Conservation (phyloP, 2,888 invertebrate genomes). For the Gymnocheta viridis region DNA sequence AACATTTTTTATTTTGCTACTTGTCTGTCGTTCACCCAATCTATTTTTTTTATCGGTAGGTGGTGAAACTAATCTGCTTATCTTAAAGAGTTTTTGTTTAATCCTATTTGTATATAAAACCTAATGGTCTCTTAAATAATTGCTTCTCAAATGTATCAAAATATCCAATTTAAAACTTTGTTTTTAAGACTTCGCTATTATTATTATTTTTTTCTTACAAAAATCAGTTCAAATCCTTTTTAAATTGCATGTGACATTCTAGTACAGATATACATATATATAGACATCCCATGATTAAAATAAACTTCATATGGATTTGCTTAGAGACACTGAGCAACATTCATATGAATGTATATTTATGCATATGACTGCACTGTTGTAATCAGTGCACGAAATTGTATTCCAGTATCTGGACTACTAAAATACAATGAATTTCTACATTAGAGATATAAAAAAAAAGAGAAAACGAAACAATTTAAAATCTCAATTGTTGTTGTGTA, state of each 20-base stretch:
- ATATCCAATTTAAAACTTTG: neutral
- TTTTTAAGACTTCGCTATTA: neutral
- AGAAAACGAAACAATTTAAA: slow-evolving; percentile 40
- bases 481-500: slow-evolving; percentile 54
- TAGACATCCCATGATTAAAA: slow-evolving; percentile 34
- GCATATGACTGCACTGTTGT: slow-evolving; percentile 13
- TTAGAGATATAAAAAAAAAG: neutral
- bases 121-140: neutral
- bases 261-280: neutral
- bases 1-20: no score
- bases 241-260: slow-evolving; percentile 4
- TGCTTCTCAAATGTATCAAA: neutral
- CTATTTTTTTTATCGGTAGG: no score
- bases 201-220: neutral
- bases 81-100: no score
- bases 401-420: slow-evolving; percentile 22
- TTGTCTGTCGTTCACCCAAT: no score
- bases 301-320: slow-evolving; percentile 35
- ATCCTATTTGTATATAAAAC: neutral
- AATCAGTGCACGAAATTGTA: slow-evolving; percentile 57
- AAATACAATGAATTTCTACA: slow-evolving; percentile 6
- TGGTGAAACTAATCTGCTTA: no score
- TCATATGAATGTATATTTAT: neutral
- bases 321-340: neutral
- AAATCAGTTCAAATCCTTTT: neutral